These are phyloP conservation scores for Aporrectodea caliginosa DNA, from an alignment of 1,140 invertebrate genomes.

Conservation along the genomic window DNA sequence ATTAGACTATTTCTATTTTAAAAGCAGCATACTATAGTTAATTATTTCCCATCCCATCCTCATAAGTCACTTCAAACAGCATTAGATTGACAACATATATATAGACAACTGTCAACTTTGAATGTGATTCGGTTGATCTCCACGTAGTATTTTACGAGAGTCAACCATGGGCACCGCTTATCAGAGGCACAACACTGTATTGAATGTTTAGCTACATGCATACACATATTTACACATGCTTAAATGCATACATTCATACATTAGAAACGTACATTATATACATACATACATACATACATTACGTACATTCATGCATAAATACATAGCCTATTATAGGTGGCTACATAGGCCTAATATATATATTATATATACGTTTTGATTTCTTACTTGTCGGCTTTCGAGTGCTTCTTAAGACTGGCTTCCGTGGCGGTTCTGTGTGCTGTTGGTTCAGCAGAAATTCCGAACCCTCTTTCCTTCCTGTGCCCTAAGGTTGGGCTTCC, in stretches of 20 bases:
- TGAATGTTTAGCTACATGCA: not conserved
- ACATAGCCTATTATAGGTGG: too few species aligned
- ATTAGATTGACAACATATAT: too few species aligned
- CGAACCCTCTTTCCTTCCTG: not conserved
- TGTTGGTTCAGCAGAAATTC: not conserved
- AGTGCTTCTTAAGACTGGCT: not conserved
- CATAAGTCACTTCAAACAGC: too few species aligned
- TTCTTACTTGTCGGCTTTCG: not conserved
- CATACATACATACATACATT: slow-evolving; percentile 7
- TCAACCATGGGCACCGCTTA: too few species aligned
- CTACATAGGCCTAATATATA: too few species aligned
- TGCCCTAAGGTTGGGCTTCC: not conserved
- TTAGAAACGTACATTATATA: not conserved
- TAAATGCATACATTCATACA: not conserved
- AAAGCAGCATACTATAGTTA: too few species aligned
- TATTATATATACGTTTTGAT: too few species aligned
- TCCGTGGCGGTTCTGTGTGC: not conserved
- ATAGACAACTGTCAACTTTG: too few species aligned
- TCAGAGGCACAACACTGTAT: not conserved
- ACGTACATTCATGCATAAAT: not conserved
- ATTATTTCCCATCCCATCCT: too few species aligned
- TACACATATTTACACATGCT: not conserved
- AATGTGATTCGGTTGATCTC: too few species aligned
- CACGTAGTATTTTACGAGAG: too few species aligned
- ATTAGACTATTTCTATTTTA: too few species aligned